Conservation (phyloP, 2,797 vertebrate genomes). For the Sebastes oblongus region DNA sequence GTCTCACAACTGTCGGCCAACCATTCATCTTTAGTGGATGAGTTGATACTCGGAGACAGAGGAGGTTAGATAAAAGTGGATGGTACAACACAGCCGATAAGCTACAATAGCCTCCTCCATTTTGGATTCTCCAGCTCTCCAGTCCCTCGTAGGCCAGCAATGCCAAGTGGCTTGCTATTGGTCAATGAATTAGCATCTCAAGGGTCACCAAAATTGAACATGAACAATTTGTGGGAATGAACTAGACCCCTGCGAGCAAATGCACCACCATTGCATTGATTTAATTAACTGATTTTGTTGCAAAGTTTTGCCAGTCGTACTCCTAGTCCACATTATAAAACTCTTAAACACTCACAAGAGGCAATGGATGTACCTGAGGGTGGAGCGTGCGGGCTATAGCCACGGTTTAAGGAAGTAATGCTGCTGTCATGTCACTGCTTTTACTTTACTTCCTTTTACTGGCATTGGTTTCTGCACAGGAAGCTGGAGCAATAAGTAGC, state of each 20-base stretch:
- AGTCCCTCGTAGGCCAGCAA: not conserved
- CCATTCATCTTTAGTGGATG: not conserved
- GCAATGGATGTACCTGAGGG: not conserved
- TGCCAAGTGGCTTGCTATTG: not conserved
- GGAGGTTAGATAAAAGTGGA: not conserved
- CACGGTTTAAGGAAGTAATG: not conserved
- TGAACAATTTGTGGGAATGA: not conserved
- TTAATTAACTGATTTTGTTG: not conserved
- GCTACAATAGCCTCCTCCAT: not conserved
- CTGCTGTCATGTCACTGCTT: not conserved
- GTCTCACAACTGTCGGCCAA: not conserved
- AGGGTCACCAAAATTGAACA: not conserved
- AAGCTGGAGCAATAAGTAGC: conserved; percentile 23
- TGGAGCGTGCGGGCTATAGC: not conserved
- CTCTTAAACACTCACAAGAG: not conserved
- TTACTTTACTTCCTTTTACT: not conserved
- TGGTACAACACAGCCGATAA: not conserved
- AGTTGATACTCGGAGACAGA: not conserved
- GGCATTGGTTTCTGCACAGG: conserved; percentile 5
- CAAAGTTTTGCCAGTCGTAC: not conserved
- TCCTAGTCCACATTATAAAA: not conserved
- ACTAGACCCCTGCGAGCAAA: not conserved
- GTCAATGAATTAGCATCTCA: not conserved
- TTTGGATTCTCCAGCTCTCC: not conserved
- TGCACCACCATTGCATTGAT: not conserved